Conservation (phyloP, 1,140 invertebrate species). For the Diorhabda sublineata region DNA sequence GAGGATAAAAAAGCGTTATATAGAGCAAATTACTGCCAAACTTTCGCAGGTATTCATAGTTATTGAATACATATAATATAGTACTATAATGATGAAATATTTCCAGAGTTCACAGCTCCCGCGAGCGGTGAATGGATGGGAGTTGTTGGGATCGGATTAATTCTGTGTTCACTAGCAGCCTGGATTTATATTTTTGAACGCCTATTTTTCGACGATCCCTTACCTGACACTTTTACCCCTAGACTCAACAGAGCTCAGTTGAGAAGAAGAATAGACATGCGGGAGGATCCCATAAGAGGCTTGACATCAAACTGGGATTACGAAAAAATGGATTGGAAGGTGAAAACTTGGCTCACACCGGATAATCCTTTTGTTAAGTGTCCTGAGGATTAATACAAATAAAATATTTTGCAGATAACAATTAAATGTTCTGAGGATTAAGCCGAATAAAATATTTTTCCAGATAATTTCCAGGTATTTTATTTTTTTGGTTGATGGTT, state of each 20-base stretch:
- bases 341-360: slow-evolving; percentile 24
- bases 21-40: slow-evolving; percentile 32
- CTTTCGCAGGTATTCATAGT: slow-evolving; percentile 18
- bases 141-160: slow-evolving; percentile 18
- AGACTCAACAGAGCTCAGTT: slow-evolving; percentile 58
- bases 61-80: not conserved
- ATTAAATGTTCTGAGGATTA: too few species aligned
- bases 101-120: slow-evolving; percentile 26
- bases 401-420: too few species aligned
- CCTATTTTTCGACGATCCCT: slow-evolving; percentile 18
- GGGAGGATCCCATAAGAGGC: slow-evolving; percentile 73
- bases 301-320: slow-evolving; percentile 62
- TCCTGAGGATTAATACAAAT: slow-evolving; percentile 17
- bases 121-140: slow-evolving; percentile 25
- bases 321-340: slow-evolving; percentile 61
- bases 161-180: slow-evolving; percentile 24
- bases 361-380: slow-evolving; percentile 35
- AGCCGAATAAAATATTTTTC: too few species aligned
- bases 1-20: slow-evolving; percentile 35
- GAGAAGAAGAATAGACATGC: slow-evolving; percentile 70
- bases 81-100: not conserved
- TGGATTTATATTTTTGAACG: slow-evolving; percentile 28
- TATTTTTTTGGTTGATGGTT: too few species aligned
- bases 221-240: slow-evolving; percentile 19
- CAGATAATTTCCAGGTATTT: too few species aligned